Conservation (phyloP, 1,140 invertebrate species). For the Pseudoatta argentina region DNA sequence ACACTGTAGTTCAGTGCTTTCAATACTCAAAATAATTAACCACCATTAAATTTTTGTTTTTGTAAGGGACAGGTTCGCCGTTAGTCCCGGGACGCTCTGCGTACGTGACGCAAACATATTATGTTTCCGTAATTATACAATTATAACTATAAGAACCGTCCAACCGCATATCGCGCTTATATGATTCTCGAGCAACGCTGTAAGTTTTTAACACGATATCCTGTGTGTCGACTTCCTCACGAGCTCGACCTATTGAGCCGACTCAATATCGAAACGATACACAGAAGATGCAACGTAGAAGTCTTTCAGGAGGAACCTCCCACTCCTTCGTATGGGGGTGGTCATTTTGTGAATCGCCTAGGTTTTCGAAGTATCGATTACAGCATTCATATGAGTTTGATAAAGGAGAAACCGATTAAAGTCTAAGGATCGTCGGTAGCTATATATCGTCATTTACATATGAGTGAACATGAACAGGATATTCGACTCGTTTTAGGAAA, state of each 20-base stretch:
- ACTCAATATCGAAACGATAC: constrained; percentile 54
- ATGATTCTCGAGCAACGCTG: constrained; percentile 22
- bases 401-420: background rate
- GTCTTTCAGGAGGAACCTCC: background rate
- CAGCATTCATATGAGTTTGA: background rate
- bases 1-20: too few species aligned
- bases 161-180: constrained; percentile 23
- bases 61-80: background rate
- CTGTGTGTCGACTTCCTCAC: constrained; percentile 63
- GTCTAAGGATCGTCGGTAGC: constrained; percentile 7
- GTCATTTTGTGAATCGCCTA: constrained; percentile 18
- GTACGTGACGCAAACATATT: background rate
- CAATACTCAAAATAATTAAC: too few species aligned
- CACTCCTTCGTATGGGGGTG: background rate
- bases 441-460: background rate
- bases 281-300: constrained; percentile 62
- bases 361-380: constrained; percentile 25
- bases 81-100: background rate
- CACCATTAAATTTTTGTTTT: too few species aligned
- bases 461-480: background rate
- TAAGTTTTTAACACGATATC: constrained; percentile 59
- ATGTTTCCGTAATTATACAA: constrained; percentile 37
- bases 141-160: constrained; percentile 53
- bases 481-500: background rate
- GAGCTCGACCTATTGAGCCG: constrained; percentile 49